Percentiles rank a stretch among this genome's conserved stretches.
phyloP scores from a whole-genome alignment of 2,113 vertebrate genomes.

The Mastomys natalensis region DNA sequence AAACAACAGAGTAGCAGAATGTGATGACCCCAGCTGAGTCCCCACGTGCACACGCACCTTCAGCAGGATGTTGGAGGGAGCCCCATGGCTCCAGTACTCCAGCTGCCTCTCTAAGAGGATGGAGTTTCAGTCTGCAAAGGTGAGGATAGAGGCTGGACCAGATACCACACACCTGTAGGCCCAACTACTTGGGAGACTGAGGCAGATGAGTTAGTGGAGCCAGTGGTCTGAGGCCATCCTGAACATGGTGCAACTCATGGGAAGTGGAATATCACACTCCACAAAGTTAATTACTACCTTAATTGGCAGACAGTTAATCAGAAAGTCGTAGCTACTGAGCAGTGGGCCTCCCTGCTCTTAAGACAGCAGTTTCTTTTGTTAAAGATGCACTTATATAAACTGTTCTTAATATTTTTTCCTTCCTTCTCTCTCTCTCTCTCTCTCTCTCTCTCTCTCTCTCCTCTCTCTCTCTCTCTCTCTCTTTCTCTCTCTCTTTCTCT shows the following conservation, averaged over 20 bases:
- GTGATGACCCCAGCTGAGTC: background rate
- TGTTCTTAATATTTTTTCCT: background rate
- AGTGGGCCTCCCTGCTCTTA: background rate
- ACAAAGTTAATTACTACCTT: background rate
- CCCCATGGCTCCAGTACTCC: background rate
- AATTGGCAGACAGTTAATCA: background rate
- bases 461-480: too few relatives aligned
- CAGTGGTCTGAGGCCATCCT: background rate
- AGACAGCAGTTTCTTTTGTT: background rate
- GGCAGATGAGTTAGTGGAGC: background rate
- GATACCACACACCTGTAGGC: background rate
- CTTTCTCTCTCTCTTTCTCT: too few relatives aligned
- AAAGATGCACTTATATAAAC: background rate
- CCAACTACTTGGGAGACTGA: background rate
- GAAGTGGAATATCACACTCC: background rate
- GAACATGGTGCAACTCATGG: background rate
- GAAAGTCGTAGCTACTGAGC: background rate
- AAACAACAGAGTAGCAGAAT: accelerated
- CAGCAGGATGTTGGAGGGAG: accelerated
- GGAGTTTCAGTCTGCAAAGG: background rate
- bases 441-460: too few relatives aligned
- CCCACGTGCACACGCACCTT: accelerated
- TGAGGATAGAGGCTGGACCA: background rate
- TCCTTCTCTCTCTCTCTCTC: too few relatives aligned
- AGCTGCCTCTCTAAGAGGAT: background rate